Conservation (phyloP, 2,113 vertebrate species). For the Pristiophorus japonicus region DNA sequence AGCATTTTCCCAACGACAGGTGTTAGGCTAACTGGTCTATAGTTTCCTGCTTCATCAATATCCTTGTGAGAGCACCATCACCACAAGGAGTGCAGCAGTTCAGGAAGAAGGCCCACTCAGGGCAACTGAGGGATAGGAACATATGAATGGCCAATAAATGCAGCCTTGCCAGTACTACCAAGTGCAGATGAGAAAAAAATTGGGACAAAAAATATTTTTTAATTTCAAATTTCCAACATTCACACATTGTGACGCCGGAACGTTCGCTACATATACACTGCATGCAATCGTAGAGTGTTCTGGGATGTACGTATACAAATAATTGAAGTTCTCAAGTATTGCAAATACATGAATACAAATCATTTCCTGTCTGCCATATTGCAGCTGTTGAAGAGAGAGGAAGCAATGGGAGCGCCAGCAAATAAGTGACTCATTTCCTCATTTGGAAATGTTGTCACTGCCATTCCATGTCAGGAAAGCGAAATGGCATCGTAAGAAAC, state of each 20-base stretch:
- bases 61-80: no score
- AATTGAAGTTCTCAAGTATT: background rate
- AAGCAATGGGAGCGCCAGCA: background rate
- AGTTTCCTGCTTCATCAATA: no score
- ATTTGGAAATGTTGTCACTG: slow-evolving; percentile 7
- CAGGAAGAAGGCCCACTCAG: background rate
- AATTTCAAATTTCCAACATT: background rate
- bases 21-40: no score
- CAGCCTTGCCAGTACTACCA: background rate
- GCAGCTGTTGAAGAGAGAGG: background rate
- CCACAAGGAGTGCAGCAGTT: no score
- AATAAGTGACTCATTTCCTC: background rate
- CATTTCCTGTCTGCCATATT: background rate
- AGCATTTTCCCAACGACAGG: no score
- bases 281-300: background rate
- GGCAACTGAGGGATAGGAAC: background rate
- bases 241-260: background rate
- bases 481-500: background rate
- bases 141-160: background rate
- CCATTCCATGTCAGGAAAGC: background rate
- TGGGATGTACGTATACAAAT: background rate
- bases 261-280: background rate
- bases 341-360: background rate
- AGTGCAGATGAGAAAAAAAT: background rate
- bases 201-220: background rate